Evolutionary conservation across 53 echinoderm and acorn worm species (phyloP).

Genomic region (Actinopyga echinites): DNA sequence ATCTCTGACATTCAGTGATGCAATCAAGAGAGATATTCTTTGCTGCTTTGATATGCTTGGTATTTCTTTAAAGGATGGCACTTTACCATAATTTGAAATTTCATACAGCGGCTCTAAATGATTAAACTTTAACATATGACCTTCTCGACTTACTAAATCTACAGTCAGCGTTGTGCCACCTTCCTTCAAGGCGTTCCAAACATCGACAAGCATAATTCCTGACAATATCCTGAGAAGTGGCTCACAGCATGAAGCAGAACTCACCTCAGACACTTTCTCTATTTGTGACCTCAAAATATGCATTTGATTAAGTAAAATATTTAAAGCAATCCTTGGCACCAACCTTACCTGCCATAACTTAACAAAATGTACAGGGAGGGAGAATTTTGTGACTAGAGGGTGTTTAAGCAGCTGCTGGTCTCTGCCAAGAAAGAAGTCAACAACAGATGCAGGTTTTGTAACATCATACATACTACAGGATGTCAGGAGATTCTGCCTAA

Average conservation of each 20-base stretch:
- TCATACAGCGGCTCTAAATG: constrained; percentile 13
- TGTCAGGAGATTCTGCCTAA: not conserved
- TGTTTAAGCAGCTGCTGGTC: not conserved
- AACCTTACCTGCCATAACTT: not conserved
- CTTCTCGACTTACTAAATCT: constrained; percentile 34
- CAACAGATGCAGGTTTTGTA: not conserved
- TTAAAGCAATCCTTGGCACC: not conserved
- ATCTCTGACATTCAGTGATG: not conserved
- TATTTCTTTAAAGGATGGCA: not conserved
- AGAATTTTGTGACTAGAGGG: not conserved
- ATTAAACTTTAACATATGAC: not conserved
- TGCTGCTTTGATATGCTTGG: not conserved
- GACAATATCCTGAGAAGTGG: not conserved
- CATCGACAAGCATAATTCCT: constrained; percentile 12
- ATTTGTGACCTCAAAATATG: constrained; percentile 17
- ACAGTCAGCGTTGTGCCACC: not conserved
- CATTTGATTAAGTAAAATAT: constrained; percentile 2
- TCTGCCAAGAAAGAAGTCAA: not conserved
- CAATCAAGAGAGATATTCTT: not conserved
- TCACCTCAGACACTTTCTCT: not conserved
- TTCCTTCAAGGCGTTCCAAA: not conserved
- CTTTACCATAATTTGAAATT: not conserved
- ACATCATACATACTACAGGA: constrained; percentile 20
- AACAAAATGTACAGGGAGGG: constrained; percentile 13
- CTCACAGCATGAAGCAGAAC: not conserved